Evolutionary conservation across 2,797 vertebrate genomes (phyloP).

Genomic region (Melanogrammus aeglefinus): DNA sequence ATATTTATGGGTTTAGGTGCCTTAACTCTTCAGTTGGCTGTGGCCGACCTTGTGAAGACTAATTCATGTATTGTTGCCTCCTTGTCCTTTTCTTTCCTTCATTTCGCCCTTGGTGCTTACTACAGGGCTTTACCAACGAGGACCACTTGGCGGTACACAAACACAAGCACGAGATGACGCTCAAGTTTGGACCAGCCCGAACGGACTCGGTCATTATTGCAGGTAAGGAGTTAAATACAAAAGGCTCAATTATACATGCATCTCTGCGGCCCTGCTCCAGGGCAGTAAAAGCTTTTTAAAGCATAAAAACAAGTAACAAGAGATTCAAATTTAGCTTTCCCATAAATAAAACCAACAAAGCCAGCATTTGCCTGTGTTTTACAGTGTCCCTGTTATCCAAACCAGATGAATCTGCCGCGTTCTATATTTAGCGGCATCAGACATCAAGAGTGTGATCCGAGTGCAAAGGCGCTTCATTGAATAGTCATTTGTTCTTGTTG

Average conservation of each 20-base stretch:
- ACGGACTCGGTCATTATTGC: slow-evolving; percentile 81
- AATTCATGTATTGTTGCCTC: slow-evolving; percentile 34
- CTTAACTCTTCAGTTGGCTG: slow-evolving; percentile 34
- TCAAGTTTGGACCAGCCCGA: slow-evolving; percentile 91
- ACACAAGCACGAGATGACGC: slow-evolving; percentile 98
- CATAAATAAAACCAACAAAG: neutral
- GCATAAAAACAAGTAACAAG: neutral
- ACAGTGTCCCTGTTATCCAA: slow-evolving; percentile 1
- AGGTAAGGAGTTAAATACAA: slow-evolving; percentile 52
- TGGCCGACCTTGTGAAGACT: slow-evolving; percentile 30
- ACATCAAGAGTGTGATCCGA: slow-evolving; percentile 35
- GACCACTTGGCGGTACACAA: slow-evolving; percentile 98
- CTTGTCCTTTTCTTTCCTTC: slow-evolving; percentile 4
- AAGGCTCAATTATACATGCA: neutral
- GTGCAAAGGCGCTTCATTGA: slow-evolving; percentile 42
- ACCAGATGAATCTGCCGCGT: slow-evolving; percentile 12
- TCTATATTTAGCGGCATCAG: slow-evolving; percentile 26
- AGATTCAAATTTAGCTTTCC: neutral
- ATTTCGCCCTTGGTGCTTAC: slow-evolving; percentile 34
- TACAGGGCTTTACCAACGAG: slow-evolving; percentile 96
- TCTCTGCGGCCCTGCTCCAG: neutral
- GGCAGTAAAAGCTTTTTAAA: neutral
- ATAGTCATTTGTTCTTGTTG: slow-evolving; percentile 33
- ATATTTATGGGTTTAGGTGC: slow-evolving; percentile 43
- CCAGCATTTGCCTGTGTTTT: neutral